phyloP scores from a whole-genome alignment of 2,888 invertebrate genomes.

The Sympetrum striolatum region DNA sequence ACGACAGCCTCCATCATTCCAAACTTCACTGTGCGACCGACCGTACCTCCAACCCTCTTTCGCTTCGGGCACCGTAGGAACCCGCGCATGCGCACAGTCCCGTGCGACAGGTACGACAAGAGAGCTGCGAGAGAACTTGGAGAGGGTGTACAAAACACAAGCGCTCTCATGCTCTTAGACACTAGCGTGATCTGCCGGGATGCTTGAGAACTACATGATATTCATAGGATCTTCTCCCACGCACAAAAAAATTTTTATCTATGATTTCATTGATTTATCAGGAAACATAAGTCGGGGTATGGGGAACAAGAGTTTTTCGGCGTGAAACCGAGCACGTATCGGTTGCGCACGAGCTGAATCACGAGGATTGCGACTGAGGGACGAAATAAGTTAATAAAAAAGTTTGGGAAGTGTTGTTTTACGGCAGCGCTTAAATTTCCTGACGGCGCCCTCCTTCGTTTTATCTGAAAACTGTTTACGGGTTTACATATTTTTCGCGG shows the following conservation, averaged over 20 bases:
- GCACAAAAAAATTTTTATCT: background rate
- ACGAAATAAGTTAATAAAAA: no score
- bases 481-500: no score
- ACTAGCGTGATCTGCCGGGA: constrained; percentile 26
- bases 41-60: background rate
- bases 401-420: no score
- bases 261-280: background rate
- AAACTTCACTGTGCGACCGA: constrained; percentile 3
- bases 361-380: no score
- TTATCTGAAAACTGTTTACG: no score
- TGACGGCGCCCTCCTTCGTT: no score
- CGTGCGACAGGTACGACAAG: constrained; percentile 25
- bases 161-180: background rate
- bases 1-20: constrained; percentile 29
- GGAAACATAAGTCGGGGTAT: background rate
- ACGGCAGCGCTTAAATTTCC: no score
- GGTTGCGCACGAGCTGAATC: background rate
- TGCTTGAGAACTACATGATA: constrained; percentile 1
- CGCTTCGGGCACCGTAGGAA: background rate
- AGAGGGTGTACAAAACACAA: background rate
- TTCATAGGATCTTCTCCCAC: background rate
- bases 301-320: background rate
- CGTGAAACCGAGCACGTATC: background rate
- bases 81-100: no score
- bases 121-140: constrained; percentile 2